Base-by-base conservation (phyloP, 2,797 vertebrate species). In the Hypotaenidia philippensis region DNA sequence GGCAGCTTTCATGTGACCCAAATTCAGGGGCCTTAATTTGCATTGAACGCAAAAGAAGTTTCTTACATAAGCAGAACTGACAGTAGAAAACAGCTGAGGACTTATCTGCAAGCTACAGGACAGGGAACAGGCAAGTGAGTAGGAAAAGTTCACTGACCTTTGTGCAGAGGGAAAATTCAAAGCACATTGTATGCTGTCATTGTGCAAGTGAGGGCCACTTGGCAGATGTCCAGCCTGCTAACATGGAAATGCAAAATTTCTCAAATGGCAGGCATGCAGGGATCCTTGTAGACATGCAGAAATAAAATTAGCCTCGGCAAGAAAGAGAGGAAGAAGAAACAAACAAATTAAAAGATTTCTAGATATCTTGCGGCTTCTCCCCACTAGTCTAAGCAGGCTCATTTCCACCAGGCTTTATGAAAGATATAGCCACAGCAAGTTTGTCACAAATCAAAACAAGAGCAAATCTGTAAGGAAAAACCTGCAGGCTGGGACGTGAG, bases 11-110 rank as follows among this genome's bases (percentile, higher is more conserved):
- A 56, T 68, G 40, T 94, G 93, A 95, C 93, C 94, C 87, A 90
- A 91, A 91, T 87, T 96, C 74, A 64, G 90, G 77, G 87, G 74
- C 53, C 9, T 94, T 93, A 84, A 95, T 96, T 95, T 83, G 3
- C 86, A 95, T 91, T 70, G 92, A 81, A 89, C 0, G 2, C 44
- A 61, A 83, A 91, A 93, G 45, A 72, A 66, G 74, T 83, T 84
- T 87, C 87, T 94, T 94, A 70, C 18, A 31, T 87, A 93, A 97
- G 95, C 90, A 97, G 64, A 96, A 89, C 60, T 78, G 94, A 76
- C 87, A 83, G 66, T 17, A 38, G 79, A 83, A 95, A 96, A 83
- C 31, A 87, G 78, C 23, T 32, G 10, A 8, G 84, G 71, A 91
- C 70, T 96, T 96, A 91, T 80, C 92, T 93, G 76, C 2, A 19